A percentile compares a stretch with the other conserved stretches of the same genome.
These are phyloP conservation scores for Tarsius wallacei DNA, from an alignment of 2,797 vertebrate genomes.

Conservation along the genomic window DNA sequence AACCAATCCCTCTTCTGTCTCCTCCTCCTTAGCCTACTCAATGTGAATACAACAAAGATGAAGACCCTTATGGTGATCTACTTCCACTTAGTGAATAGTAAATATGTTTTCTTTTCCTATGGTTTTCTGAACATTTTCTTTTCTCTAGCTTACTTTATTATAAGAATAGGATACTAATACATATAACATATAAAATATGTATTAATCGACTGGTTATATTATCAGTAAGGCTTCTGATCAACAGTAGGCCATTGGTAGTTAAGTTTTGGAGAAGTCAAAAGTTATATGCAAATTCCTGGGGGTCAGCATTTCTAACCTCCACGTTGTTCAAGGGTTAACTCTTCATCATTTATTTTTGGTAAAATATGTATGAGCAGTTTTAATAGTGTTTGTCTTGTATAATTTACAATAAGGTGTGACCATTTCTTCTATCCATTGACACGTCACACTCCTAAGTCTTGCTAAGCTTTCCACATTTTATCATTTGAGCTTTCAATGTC, in stretches of 20 bases:
- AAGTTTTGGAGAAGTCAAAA: not conserved
- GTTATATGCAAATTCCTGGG: not conserved
- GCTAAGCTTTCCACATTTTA: conserved; percentile 71
- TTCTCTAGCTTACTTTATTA: not conserved
- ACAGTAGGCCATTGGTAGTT: not conserved
- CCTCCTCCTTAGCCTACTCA: not conserved
- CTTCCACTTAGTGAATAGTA: too few relatives aligned
- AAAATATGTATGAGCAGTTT: conserved; percentile 34
- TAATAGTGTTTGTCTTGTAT: conserved; percentile 53
- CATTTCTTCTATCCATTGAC: conserved; percentile 39
- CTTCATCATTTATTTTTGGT: not conserved
- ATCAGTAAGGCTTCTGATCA: not conserved
- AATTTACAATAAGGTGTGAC: not conserved
- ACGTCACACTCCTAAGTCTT: conserved; percentile 59
- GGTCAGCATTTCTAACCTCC: too few relatives aligned
- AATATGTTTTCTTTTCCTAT: not conserved
- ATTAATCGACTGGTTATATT: not conserved
- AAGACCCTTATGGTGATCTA: too few relatives aligned
- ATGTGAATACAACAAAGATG: too few relatives aligned
- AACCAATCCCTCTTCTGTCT: not conserved
- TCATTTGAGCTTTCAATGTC: conserved; percentile 66
- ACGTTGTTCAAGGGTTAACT: not conserved
- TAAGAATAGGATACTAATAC: not conserved
- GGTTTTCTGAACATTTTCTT: not conserved
- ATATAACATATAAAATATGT: not conserved